These are phyloP conservation scores for Drosophila villosipedis DNA, from an alignment of 2,888 invertebrate species.

Conservation along the genomic window DNA sequence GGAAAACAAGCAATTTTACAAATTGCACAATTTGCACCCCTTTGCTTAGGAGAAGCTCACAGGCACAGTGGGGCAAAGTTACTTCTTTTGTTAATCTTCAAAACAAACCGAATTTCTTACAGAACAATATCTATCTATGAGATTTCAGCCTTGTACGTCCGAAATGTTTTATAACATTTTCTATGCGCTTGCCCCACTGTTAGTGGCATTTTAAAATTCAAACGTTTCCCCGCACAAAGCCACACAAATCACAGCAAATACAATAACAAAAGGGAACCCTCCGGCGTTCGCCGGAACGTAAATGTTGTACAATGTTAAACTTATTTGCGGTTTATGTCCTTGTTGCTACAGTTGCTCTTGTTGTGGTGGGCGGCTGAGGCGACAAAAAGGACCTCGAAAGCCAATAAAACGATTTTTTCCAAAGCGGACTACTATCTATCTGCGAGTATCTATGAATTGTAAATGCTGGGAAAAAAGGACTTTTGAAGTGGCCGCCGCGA, in stretches of 20 bases:
- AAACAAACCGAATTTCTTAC: not conserved
- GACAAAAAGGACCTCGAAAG: constrained; percentile 80
- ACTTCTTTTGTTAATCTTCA: not conserved
- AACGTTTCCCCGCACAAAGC: constrained; percentile 55
- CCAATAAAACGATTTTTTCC: constrained; percentile 84
- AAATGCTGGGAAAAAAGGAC: constrained; percentile 66
- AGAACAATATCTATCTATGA: not conserved
- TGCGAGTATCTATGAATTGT: constrained; percentile 72
- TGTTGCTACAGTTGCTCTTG: constrained; percentile 51
- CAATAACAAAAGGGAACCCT: constrained; percentile 68
- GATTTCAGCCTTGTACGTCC: not conserved
- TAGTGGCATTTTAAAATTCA: constrained; percentile 66
- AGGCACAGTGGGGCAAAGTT: constrained; percentile 43
- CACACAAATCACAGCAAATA: constrained; percentile 75
- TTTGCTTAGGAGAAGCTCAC: constrained; percentile 44
- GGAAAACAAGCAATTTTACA: constrained; percentile 72
- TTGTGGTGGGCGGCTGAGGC: constrained; percentile 60
- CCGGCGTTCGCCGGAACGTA: constrained; percentile 48
- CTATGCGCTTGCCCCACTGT: constrained; percentile 46
- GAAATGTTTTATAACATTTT: not conserved
- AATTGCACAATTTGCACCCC: constrained; percentile 82
- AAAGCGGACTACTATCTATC: constrained; percentile 40
- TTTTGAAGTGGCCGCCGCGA: constrained; percentile 72
- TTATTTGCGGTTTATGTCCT: constrained; percentile 77
- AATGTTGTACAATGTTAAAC: constrained; percentile 73